Base-by-base conservation (phyloP, 2,797 vertebrate genomes). In the Aratinga solstitialis region DNA sequence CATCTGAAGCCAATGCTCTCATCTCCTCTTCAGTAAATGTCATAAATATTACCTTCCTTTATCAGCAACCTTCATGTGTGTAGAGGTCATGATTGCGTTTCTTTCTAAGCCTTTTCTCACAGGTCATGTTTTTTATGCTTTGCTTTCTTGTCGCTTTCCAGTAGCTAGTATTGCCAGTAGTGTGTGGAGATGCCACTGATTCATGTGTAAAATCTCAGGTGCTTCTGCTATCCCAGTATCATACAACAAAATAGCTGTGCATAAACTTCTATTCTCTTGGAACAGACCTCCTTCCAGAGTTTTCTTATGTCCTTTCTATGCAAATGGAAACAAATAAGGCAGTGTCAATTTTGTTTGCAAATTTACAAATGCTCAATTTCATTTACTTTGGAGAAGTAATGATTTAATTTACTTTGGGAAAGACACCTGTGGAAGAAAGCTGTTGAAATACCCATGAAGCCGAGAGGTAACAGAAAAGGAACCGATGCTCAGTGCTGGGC, bases 21-120 rank as follows among this genome's bases (percentile, higher is more conserved):
- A 1, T 74, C n/a, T 68, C 3, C 16, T 42, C 34, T 1, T 0
- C 22, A 53, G 15, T 29, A 73, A 38, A 73, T 1, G 2, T 40
- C 0, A 1, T 53, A 76, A 53, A 7, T 19, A 11, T 53, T 61
- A 15, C 48, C 11, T 66, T 29, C 15, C 12, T 61, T 85, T 81
- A 23, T 53, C 34, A 34, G 40, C 20, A 71, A 3, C 27, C 18
- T 65, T 76, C 23, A 32, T 20, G 30, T 17, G 14, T 13, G 19
- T 23, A 61, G 65, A 69, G 10, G 23, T 43, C 12, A 7, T 7
- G 22, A 23, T 32, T 2, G 1, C 0, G 0, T 68, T 69, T 85
- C 69, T 61, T 40, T 75, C 36, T 27, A 29, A 66, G 11, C 34
- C 14, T 72, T 71, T 61, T 34, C 58, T 48, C 29, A 13, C 23